Conservation (phyloP, 2,113 vertebrate species). For the Cryptotis parvus region DNA sequence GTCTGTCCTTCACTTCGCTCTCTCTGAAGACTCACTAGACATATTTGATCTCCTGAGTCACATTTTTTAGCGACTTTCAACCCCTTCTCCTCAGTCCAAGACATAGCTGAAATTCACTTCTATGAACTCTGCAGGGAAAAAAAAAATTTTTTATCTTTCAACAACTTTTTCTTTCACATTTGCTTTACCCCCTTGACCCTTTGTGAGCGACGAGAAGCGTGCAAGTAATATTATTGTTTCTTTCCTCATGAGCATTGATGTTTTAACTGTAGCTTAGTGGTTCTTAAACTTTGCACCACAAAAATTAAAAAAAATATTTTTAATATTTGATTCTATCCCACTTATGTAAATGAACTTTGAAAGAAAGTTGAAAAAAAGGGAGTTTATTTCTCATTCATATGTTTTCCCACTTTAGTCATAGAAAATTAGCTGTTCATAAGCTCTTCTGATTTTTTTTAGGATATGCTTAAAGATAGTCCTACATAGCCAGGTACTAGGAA, state of each 20-base stretch:
- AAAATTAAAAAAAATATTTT: not conserved
- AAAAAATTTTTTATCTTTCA: not conserved
- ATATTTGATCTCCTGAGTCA: not conserved
- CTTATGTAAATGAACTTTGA: not conserved
- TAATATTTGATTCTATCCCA: not conserved
- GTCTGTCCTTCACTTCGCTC: not conserved
- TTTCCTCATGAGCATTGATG: not conserved
- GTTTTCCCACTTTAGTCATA: not conserved
- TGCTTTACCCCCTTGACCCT: not conserved
- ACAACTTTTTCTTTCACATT: not conserved
- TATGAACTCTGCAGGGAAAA: not conserved
- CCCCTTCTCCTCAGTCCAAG: not conserved
- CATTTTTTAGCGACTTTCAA: not conserved
- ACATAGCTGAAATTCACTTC: slow-evolving; percentile 14
- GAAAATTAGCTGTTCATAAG: not conserved
- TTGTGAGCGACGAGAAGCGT: not conserved
- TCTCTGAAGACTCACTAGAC: not conserved
- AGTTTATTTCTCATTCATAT: not conserved
- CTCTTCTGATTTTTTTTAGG: not conserved
- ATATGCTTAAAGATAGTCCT: not conserved
- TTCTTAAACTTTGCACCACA: not conserved
- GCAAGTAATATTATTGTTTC: not conserved
- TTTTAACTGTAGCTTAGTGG: not conserved
- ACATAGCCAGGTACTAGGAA: not conserved
- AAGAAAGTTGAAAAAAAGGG: not conserved